These are phyloP conservation scores for Rana temporaria DNA, from an alignment of 2,113 vertebrate genomes.

Conservation along the genomic window DNA sequence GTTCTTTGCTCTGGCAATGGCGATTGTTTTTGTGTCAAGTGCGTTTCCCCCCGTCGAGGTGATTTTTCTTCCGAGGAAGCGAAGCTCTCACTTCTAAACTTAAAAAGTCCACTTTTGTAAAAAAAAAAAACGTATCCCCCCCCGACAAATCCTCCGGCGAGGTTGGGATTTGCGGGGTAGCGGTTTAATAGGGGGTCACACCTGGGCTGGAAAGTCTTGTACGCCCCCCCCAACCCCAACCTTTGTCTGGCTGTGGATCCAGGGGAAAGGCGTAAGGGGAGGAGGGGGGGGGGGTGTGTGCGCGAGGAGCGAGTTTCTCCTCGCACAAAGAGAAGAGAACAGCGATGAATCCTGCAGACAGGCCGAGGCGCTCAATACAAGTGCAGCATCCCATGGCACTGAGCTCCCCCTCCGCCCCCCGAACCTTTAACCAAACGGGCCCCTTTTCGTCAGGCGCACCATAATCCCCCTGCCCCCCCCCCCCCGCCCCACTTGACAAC, in stretches of 20 bases:
- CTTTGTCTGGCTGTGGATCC: constrained; percentile 16
- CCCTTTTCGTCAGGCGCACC: constrained; percentile 34
- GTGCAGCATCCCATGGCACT: constrained; percentile 50
- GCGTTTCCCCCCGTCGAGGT: too few species aligned
- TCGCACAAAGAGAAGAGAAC: constrained; percentile 46
- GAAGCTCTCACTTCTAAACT: too few species aligned
- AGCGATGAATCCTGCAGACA: constrained; percentile 9
- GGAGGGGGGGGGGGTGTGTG: not conserved
- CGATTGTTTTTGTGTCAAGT: too few species aligned
- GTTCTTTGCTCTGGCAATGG: too few species aligned
- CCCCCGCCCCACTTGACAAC: too few species aligned
- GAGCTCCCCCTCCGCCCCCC: constrained; percentile 27
- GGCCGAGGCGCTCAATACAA: constrained; percentile 25
- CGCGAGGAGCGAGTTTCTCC: not conserved
- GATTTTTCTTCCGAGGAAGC: too few species aligned
- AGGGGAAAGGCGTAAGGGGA: not conserved
- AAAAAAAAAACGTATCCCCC: too few species aligned
- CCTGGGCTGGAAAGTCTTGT: not conserved
- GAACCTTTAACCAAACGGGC: constrained; percentile 43
- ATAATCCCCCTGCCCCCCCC: constrained; percentile 43
- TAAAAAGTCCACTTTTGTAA: too few species aligned
- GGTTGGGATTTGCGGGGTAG: not conserved
- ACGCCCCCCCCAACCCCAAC: not conserved
- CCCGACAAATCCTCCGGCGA: too few species aligned
- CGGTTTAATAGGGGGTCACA: not conserved